phyloP scores from a whole-genome alignment of 2,113 vertebrate species.

The Gymnarchus niloticus region DNA sequence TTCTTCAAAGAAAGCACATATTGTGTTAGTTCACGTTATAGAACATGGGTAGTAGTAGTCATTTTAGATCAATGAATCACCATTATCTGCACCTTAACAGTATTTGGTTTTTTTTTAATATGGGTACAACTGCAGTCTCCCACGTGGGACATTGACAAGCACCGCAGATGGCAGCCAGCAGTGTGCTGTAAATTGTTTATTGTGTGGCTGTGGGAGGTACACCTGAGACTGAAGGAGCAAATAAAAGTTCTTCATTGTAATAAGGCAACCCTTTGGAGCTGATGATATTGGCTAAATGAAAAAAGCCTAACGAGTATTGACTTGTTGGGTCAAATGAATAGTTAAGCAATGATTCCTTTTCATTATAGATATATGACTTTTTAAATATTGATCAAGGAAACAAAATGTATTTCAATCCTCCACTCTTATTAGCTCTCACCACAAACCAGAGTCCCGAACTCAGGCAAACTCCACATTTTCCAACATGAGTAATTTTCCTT shows the following conservation, averaged over 20 bases:
- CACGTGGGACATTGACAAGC: not conserved
- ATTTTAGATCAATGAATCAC: not conserved
- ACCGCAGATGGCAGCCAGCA: not conserved
- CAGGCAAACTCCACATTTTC: not conserved
- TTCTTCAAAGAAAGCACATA: not conserved
- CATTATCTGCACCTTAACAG: not conserved
- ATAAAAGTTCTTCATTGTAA: not conserved
- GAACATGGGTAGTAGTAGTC: not conserved
- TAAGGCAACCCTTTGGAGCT: not conserved
- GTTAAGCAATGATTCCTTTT: not conserved
- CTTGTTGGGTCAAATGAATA: not conserved
- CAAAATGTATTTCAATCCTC: not conserved
- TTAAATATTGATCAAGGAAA: not conserved
- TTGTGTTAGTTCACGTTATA: constrained; percentile 5
- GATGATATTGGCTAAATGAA: not conserved
- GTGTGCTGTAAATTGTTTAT: not conserved
- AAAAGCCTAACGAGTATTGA: not conserved
- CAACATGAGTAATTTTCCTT: constrained; percentile 5
- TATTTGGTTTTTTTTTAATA: not conserved
- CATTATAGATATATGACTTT: not conserved
- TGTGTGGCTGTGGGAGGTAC: not conserved
- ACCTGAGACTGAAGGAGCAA: not conserved
- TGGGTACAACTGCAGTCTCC: not conserved
- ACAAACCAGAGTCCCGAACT: not conserved
- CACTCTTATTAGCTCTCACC: not conserved